phyloP scores from a whole-genome alignment of 2,113 vertebrate genomes.

The Oreochromis tanganicae region DNA sequence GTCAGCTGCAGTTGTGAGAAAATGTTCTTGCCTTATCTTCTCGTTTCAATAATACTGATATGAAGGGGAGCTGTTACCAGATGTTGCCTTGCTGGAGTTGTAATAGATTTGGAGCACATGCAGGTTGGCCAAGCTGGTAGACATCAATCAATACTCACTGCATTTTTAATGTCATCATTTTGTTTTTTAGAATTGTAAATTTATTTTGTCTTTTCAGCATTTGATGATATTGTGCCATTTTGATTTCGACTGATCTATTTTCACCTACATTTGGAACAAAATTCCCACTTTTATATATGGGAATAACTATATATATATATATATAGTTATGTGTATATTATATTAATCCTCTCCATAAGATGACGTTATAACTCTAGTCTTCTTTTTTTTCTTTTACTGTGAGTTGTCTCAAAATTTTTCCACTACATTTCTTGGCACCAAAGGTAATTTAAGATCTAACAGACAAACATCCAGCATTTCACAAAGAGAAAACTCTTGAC shows the following conservation, averaged over 20 bases:
- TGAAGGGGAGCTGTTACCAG: background rate
- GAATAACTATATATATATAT: background rate
- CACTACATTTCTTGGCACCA: background rate
- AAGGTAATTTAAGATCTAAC: background rate
- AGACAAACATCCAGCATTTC: background rate
- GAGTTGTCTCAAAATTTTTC: background rate
- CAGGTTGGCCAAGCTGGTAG: slow-evolving; percentile 14
- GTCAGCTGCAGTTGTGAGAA: background rate
- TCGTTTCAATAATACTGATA: background rate
- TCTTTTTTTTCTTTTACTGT: no score
- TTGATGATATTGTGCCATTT: background rate
- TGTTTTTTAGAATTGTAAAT: background rate
- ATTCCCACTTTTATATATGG: background rate
- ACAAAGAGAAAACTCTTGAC: background rate
- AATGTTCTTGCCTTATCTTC: background rate
- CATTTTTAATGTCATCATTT: background rate
- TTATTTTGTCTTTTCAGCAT: background rate
- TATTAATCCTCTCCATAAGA: background rate
- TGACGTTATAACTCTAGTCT: background rate
- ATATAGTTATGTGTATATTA: background rate
- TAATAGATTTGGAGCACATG: slow-evolving; percentile 9
- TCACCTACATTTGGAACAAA: background rate
- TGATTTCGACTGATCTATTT: background rate
- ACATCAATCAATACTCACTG: slow-evolving; percentile 50
- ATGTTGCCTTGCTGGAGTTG: slow-evolving; percentile 17